A percentile compares a stretch with the other conserved stretches of the same genome.
Evolutionary conservation across 2,113 vertebrate species (phyloP).

Genomic region (Deroptyus accipitrinus): DNA sequence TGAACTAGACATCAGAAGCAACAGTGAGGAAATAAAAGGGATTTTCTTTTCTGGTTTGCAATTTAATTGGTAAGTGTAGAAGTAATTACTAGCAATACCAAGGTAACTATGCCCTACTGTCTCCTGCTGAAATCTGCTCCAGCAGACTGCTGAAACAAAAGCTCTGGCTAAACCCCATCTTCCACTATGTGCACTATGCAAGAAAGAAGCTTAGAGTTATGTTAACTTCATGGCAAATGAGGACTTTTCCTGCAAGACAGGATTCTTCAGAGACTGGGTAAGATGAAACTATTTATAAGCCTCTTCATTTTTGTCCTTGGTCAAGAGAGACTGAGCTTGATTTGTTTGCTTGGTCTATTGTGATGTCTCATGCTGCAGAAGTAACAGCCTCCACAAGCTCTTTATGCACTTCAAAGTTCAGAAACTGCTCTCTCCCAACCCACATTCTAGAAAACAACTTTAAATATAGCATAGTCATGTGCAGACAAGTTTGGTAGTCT

Average conservation of each 20-base stretch:
- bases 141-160: background rate
- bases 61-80: background rate
- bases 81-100: background rate
- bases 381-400: background rate
- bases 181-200: rapidly evolving
- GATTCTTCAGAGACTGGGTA: background rate
- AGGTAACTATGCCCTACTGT: background rate
- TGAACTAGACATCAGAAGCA: background rate
- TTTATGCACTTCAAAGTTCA: background rate
- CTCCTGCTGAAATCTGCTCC: background rate
- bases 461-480: background rate
- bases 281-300: background rate
- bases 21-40: background rate
- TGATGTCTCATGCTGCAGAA: background rate
- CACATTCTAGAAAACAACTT: background rate
- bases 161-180: background rate
- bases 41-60: background rate
- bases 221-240: background rate
- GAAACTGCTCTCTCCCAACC: background rate
- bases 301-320: background rate
- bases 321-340: background rate
- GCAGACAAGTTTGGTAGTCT: background rate
- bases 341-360: background rate
- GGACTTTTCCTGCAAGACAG: background rate
- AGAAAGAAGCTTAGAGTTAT: background rate